These are phyloP conservation scores for Dendrocincla tyrannina DNA, from an alignment of 2,797 vertebrate genomes.

Conservation along the genomic window DNA sequence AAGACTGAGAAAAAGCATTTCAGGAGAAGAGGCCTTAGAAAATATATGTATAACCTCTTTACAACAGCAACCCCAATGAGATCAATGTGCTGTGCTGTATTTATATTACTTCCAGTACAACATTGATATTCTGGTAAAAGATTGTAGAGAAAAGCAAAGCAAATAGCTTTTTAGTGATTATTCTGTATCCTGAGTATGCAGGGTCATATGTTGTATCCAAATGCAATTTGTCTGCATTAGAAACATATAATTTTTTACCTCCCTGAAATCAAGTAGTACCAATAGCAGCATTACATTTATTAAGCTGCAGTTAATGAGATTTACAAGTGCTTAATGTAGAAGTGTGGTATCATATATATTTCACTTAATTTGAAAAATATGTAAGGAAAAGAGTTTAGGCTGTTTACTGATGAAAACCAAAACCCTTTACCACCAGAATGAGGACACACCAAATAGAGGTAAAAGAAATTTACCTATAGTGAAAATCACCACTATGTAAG, in stretches of 20 bases:
- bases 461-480: not conserved
- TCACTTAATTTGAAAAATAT: not conserved
- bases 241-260: not conserved
- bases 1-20: conserved; percentile 22
- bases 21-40: not conserved
- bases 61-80: not conserved
- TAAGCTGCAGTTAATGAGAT: conserved; percentile 19
- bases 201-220: not conserved
- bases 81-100: not conserved
- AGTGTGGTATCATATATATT: not conserved
- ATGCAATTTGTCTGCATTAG: conserved; percentile 36
- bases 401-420: not conserved
- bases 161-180: conserved; percentile 20
- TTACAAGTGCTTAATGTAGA: conserved; percentile 30
- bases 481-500: not conserved
- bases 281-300: not conserved
- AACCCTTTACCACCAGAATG: not conserved
- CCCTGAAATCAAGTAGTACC: not conserved
- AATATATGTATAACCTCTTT: not conserved
- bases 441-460: not conserved
- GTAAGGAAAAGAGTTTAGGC: not conserved
- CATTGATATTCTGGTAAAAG: conserved; percentile 40
- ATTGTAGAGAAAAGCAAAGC: not conserved
- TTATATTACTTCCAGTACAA: conserved; percentile 3
- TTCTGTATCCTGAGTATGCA: not conserved